Evolutionary conservation across 2,797 vertebrate species (phyloP).

Genomic region (Caiman crocodilus): DNA sequence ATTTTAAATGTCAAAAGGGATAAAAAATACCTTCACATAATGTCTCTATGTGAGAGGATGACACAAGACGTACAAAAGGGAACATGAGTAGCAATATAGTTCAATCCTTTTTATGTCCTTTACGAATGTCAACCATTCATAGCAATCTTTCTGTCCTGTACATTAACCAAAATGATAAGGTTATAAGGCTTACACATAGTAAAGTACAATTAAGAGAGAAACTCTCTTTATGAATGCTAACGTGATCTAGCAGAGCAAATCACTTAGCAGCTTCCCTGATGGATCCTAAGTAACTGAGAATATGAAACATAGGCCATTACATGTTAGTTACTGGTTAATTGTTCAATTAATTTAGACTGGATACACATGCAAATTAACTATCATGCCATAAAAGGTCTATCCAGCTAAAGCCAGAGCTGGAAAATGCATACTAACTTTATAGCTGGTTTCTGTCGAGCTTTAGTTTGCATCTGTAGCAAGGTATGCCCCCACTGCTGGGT

Average conservation of each 20-base stretch:
- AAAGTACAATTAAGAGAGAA: conserved; percentile 29
- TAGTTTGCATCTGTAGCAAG: too few relatives aligned
- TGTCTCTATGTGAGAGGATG: conserved; percentile 11
- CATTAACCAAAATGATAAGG: conserved; percentile 11
- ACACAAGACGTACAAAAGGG: neutral
- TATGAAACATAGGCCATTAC: neutral
- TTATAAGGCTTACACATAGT: neutral
- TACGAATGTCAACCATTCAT: neutral
- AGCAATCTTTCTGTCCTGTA: conserved; percentile 16
- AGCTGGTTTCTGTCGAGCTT: too few relatives aligned
- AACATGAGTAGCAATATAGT: conserved; percentile 14
- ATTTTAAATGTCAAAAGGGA: conserved; percentile 43
- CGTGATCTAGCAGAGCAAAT: neutral
- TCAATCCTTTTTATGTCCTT: conserved; percentile 6
- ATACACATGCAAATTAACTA: too few relatives aligned
- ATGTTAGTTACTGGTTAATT: too few relatives aligned
- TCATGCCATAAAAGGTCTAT: too few relatives aligned
- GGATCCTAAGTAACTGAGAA: neutral
- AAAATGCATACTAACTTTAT: too few relatives aligned
- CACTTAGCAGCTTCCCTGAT: neutral
- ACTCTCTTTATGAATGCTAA: neutral
- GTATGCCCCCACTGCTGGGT: too few relatives aligned
- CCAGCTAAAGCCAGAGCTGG: too few relatives aligned
- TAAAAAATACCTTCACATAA: conserved; percentile 43
- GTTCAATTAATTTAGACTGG: too few relatives aligned